Conservation (phyloP, 53 echinoderm and acorn worm species). For the Echinometra lucunter region DNA sequence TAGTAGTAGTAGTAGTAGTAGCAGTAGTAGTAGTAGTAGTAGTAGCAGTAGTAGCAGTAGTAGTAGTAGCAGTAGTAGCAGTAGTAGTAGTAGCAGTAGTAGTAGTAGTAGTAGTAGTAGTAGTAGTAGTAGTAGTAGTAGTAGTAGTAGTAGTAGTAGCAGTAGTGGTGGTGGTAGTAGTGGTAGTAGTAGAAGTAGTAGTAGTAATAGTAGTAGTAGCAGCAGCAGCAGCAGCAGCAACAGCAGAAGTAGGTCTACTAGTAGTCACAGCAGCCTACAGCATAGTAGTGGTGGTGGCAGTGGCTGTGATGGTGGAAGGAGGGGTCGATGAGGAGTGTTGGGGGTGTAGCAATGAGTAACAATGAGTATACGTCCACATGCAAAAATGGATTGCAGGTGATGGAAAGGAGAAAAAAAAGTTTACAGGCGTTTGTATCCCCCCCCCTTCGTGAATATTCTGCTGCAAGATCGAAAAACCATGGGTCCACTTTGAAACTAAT, state of each 20-base stretch:
- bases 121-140: constrained; percentile 18
- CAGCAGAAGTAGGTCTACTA: too few species aligned
- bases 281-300: neutral
- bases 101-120: neutral
- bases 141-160: constrained; percentile 23
- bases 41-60: neutral
- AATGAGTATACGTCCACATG: too few species aligned
- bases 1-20: neutral
- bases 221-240: too few species aligned
- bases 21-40: neutral
- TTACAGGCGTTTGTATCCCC: too few species aligned
- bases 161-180: neutral
- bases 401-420: too few species aligned
- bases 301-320: neutral
- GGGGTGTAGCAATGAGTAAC: too few species aligned
- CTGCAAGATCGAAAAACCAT: too few species aligned
- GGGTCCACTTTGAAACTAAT: too few species aligned
- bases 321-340: neutral
- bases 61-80: neutral
- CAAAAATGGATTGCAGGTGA: too few species aligned
- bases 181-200: neutral
- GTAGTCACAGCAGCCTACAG: too few species aligned
- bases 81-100: neutral
- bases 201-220: neutral
- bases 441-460: too few species aligned